Percentiles rank a stretch among this genome's conserved stretches.
These are phyloP conservation scores for Aproaerema taeniolella DNA, from an alignment of 2,888 invertebrate species.

Conservation along the genomic window DNA sequence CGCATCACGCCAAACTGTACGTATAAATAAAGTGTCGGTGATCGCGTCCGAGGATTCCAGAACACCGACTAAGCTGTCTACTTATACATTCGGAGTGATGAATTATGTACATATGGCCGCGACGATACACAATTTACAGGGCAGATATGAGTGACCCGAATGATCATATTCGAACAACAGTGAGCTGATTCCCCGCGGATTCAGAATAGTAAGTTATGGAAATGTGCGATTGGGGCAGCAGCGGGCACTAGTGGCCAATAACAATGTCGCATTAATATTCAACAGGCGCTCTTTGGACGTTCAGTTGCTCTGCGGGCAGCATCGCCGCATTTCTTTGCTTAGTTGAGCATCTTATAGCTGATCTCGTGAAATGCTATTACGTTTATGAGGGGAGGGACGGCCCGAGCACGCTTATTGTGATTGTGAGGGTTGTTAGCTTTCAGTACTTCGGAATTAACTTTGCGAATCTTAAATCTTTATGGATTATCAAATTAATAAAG, in stretches of 20 bases:
- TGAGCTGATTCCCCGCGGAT: constrained; percentile 70
- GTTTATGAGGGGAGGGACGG: constrained; percentile 1
- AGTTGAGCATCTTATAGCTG: constrained; percentile 38
- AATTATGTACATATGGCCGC: constrained; percentile 49
- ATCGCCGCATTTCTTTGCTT: constrained; percentile 55
- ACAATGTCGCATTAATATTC: constrained; percentile 77
- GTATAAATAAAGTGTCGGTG: constrained; percentile 10
- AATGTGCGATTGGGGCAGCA: constrained; percentile 75
- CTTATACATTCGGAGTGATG: constrained; percentile 46
- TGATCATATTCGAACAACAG: constrained; percentile 65
- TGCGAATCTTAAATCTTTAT: neutral
- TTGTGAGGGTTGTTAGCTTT: constrained; percentile 3
- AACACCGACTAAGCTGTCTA: constrained; percentile 30
- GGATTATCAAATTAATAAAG: too few species aligned
- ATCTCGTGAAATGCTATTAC: constrained; percentile 34
- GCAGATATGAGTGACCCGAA: constrained; percentile 54
- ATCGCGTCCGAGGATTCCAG: constrained; percentile 31
- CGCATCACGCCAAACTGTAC: constrained; percentile 1
- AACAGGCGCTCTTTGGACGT: constrained; percentile 69
- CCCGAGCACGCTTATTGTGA: constrained; percentile 4
- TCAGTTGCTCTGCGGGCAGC: constrained; percentile 55
- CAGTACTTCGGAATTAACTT: constrained; percentile 4
- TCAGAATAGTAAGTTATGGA: constrained; percentile 77
- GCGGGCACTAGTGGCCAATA: constrained; percentile 74
- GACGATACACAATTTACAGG: constrained; percentile 50